Base-by-base conservation (phyloP, 2,797 vertebrate species). In the Lemur catta region DNA sequence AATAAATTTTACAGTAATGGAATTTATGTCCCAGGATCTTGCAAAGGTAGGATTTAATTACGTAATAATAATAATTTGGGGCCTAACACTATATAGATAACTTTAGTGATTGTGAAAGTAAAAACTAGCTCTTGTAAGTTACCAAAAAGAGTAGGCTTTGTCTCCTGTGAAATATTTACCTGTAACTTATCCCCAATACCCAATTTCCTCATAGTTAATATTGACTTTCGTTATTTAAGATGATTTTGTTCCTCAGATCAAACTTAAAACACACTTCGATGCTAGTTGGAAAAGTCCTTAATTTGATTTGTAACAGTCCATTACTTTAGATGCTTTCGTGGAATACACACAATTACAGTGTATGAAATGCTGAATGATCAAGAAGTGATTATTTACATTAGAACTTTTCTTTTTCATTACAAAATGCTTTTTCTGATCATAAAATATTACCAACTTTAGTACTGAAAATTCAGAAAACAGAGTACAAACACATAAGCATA, bases 211-310 rank as follows among this genome's bases (percentile, higher is more conserved):
- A 26, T 84, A 61, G 38, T 61, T 86, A 63, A 74, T 94, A 78
- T 28, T 93, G 85, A 41, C 9, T 74, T 96, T 86, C 26, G 78
- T 82, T 75, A 55, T 59, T 94, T 82, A 71, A 80, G 50, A 20
- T 55, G 7, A 63, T 67, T 81, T 61, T 41, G 33, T 82, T 48
- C 33, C 46, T 91, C 86, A 85, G 30, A 76, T 89, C 63, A 91
- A 74, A 95, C 72, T 43, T 57, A 38, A 89, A 81, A 65, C 82
- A 8, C 43, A 67, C 7, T 43, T 78, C 50, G 38, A 65, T 87
- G 14, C 22, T 61, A 52, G 33, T 33, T 85, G 14, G 38, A n/a
- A 84, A 48, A 88, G 52, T 43, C 15, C 61, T 78, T 71, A 33
- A 17, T 50, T 84, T 89, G 26, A 38, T 81, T 24, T 65, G 18